Base-by-base conservation (phyloP, 2,888 invertebrate species). In the Lobophora halterata region DNA sequence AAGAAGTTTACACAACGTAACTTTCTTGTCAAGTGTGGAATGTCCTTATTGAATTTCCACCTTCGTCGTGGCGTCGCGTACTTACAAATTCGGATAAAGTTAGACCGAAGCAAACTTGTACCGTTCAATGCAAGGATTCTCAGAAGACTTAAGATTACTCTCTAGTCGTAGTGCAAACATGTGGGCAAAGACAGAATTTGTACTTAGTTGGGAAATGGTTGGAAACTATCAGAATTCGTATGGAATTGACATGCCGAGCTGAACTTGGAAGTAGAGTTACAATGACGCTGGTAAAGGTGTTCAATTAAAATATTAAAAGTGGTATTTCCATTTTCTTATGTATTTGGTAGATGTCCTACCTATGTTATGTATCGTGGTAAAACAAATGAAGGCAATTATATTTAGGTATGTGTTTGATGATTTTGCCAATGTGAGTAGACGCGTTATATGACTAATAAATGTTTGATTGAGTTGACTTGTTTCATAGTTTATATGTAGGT, bases 41-140 rank as follows among this genome's bases (percentile, higher is more conserved):
- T 33, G 18, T 26, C 19, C 28, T 24, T 36, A 42, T 33, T 37
- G 32, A 42, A 42, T 29, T 30, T 18, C 38, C 21, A 33, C 24
- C 33, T 28, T 28, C 8, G 25, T 9, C 28, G 32, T 33, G 28
- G 12, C 16, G 21, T 17, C 17, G 17, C 2, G 2, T 17, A 2
- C n/a, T n/a, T 27, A 19, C 34, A 23, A 30, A 32, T 33, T 18
- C 25, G 7, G 11, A n/a, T n/a, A 43, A 43, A 17, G 32, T 43
- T 33, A 32, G 29, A 33, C 21, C 26, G 29, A 26, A 11, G 20
- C 13, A 37, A 37, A 43, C 37, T 43, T 43, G 21, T 33, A 25
- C 33, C 33, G 37, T 36, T 26, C 7, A 36, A 19, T 29, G 19
- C 23, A 37, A 35, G 26, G 20, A 13, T 37, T 33, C 33, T 25